Evolutionary conservation across 1,140 invertebrate species (phyloP).

Genomic region (Sarcophaga peregrina): DNA sequence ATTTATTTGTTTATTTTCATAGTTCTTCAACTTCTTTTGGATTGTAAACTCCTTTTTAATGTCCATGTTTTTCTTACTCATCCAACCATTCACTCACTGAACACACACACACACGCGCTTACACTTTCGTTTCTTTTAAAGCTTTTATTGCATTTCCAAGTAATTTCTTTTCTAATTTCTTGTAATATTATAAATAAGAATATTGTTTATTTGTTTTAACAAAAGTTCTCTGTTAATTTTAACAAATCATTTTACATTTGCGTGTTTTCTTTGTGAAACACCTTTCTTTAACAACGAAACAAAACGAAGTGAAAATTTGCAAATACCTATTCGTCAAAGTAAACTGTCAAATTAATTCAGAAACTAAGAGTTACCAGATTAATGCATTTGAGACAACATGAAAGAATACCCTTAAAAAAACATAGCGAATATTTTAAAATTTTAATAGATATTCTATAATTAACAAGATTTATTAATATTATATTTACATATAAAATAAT

Average conservation of each 20-base stretch:
- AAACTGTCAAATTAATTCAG: slow-evolving; percentile 1
- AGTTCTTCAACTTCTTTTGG: neutral
- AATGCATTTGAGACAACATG: neutral
- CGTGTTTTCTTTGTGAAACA: neutral
- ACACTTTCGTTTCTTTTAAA: neutral
- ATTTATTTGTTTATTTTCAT: neutral
- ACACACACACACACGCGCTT: neutral
- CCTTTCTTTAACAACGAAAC: slow-evolving; percentile 9
- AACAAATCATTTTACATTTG: slow-evolving; percentile 9
- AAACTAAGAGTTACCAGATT: too few relatives aligned
- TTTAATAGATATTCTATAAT: too few relatives aligned
- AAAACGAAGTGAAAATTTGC: slow-evolving; percentile 14
- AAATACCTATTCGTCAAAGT: neutral
- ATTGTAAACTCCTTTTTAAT: neutral
- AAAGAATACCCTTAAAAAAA: neutral
- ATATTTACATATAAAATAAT: too few relatives aligned
- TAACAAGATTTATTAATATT: too few relatives aligned
- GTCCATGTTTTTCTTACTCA: neutral
- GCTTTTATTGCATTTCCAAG: too few relatives aligned
- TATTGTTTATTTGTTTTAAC: neutral
- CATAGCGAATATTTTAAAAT: too few relatives aligned
- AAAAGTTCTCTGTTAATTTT: neutral
- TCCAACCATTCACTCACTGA: neutral
- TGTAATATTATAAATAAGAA: neutral
- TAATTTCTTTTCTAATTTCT: neutral